Evolutionary conservation across 1,140 invertebrate genomes (phyloP), one percentile per base, ranked within the genome.

Genomic region (Caenorhabditis latens): DNA sequence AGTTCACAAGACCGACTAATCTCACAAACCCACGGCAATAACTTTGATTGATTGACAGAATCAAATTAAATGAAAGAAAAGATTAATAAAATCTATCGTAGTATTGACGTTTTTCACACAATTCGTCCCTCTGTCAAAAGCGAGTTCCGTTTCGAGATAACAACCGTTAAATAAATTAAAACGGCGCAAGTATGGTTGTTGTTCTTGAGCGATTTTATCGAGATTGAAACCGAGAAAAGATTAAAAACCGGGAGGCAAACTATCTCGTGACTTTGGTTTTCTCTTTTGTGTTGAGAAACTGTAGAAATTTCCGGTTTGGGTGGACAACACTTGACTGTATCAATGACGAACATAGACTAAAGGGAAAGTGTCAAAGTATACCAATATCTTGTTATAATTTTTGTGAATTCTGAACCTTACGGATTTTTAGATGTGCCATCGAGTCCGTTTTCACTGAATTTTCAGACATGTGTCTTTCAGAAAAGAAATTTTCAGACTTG

Each of bases 191-290:
- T 71, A 43, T 71, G 43, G 40, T 43, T 71, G 65, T 71, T 71
- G 65, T 71, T 43, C 65, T 71, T 71, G 42, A 71, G 3, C 46
- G 65, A 71, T 46, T 65, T 71, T 71, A 71, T 71, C 65, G 42
- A 46, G 42, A 46, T 71, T 46, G 42, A 46, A 16, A 11, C 14
- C 8, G 42, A 43, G 19, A 46, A 46, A 24, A 43, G 19, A 16
- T 19, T 11, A 19, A n/a, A 43, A 43, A 19, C 9, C 19, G 42
- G 42, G 42, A 46, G 61, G 24, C 24, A 43, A 46, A 5, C 40
- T 11, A 71, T 71, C 65, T 43, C 19, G 42, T 71, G 65, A 71
- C 42, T 71, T 46, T 40, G 11, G 11, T 32, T 8, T 2, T 40
- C 6, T 43, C 0, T 71, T 24, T 43, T 46, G 21, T 32, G 8